phyloP scores from a whole-genome alignment of 2,888 invertebrate species.

The Meiosimyza platycephala region DNA sequence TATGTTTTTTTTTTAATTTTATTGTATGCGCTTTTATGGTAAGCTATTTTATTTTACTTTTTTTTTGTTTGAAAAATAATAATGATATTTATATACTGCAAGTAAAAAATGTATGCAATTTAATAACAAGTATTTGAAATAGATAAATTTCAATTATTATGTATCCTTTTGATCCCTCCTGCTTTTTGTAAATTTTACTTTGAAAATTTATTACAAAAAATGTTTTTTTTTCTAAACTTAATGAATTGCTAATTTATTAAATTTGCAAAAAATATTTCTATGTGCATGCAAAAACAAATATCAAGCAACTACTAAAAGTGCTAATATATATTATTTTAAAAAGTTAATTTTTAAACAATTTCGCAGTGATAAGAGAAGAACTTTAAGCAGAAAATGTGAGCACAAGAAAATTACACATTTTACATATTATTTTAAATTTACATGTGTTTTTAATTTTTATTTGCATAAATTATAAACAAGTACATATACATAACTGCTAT shows the following conservation, averaged over 20 bases:
- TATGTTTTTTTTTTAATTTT: conserved; percentile 21
- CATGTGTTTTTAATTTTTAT: no score
- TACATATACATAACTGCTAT: conserved; percentile 32
- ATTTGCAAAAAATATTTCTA: not conserved
- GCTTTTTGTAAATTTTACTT: no score
- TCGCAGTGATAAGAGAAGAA: not conserved
- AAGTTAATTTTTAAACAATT: conserved; percentile 7
- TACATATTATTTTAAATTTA: no score
- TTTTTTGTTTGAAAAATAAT: conserved; percentile 11
- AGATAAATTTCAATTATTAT: no score
- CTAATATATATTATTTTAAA: conserved; percentile 26
- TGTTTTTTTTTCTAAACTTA: no score
- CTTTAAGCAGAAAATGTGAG: conserved; percentile 19
- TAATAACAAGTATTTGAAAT: no score
- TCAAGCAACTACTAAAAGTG: conserved; percentile 19
- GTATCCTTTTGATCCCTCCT: no score
- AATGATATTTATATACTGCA: conserved; percentile 26
- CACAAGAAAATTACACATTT: conserved; percentile 18
- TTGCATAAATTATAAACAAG: conserved; percentile 20
- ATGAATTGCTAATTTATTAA: no score
- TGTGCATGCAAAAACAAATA: conserved; percentile 10
- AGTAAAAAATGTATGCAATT: conserved; percentile 16
- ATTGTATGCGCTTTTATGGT: not conserved
- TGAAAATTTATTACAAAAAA: no score
- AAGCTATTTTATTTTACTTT: conserved; percentile 2